Evolutionary conservation across 2,113 vertebrate genomes (phyloP).

Genomic region (Sorex fumeus): DNA sequence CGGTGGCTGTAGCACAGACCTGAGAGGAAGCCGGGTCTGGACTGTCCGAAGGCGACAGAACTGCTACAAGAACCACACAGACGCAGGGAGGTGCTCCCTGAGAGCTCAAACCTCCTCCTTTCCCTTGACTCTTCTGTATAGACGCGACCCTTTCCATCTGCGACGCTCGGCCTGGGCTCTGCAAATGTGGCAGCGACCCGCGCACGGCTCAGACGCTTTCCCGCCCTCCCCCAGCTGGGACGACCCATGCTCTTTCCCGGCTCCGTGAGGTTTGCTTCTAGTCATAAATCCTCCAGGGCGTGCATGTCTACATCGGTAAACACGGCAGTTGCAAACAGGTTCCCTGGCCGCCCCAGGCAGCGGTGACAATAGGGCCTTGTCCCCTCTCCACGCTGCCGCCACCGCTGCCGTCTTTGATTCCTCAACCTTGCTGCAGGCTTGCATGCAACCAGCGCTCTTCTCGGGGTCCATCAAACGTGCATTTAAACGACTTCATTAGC

Average conservation of each 20-base stretch:
- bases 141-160: slow-evolving; percentile 82
- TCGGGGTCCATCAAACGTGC: slow-evolving; percentile 86
- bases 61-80: slow-evolving; percentile 67
- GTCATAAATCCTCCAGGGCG: slow-evolving; percentile 86
- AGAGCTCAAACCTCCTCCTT: slow-evolving; percentile 66
- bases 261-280: slow-evolving; percentile 87
- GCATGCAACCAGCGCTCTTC: slow-evolving; percentile 86
- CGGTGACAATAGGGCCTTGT: slow-evolving; percentile 87
- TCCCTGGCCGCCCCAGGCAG: slow-evolving; percentile 84
- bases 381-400: slow-evolving; percentile 78
- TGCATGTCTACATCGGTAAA: slow-evolving; percentile 84
- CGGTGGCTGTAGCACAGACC: not conserved
- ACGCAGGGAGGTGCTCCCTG: slow-evolving; percentile 70
- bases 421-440: slow-evolving; percentile 86
- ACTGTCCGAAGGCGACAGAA: slow-evolving; percentile 79
- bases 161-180: slow-evolving; percentile 77
- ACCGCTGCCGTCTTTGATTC: slow-evolving; percentile 89
- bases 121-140: slow-evolving; percentile 74
- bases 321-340: slow-evolving; percentile 85
- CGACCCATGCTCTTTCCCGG: slow-evolving; percentile 70
- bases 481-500: slow-evolving; percentile 89
- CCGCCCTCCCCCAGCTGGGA: slow-evolving; percentile 67
- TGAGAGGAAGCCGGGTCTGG: slow-evolving; percentile 9
- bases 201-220: no score
- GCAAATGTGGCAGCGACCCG: slow-evolving; percentile 71